Evolutionary conservation across 2,888 invertebrate genomes (phyloP).

Genomic region (Disparrhopalites patrizii): DNA sequence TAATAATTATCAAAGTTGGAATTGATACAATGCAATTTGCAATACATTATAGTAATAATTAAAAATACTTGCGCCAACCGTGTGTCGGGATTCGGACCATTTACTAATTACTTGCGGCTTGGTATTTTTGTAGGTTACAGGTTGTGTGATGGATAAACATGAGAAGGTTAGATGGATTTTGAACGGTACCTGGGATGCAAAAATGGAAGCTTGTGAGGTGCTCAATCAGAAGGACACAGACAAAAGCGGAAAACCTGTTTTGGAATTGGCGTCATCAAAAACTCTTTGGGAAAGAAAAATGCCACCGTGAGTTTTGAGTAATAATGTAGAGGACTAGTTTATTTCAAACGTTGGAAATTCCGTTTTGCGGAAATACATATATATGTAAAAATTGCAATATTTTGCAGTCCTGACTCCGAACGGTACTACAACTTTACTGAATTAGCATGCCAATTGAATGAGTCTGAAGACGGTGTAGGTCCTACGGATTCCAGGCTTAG

Average conservation of each 20-base stretch:
- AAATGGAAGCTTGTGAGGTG: constrained; percentile 91
- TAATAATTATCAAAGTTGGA: no score
- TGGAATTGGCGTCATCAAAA: constrained; percentile 84
- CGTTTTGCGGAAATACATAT: no score
- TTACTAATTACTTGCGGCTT: no score
- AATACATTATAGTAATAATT: neutral
- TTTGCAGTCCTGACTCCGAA: constrained; percentile 60
- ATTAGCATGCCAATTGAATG: constrained; percentile 94
- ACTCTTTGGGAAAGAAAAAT: constrained; percentile 80
- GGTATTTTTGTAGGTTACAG: constrained; percentile 60
- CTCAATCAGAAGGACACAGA: constrained; percentile 62
- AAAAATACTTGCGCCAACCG: neutral
- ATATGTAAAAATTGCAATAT: neutral
- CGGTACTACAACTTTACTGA: constrained; percentile 90
- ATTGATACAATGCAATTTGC: neutral
- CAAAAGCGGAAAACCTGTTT: constrained; percentile 72
- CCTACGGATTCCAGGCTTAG: constrained; percentile 89
- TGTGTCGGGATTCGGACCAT: neutral
- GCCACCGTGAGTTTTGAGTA: constrained; percentile 61
- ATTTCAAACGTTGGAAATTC: no score
- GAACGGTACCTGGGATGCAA: constrained; percentile 89
- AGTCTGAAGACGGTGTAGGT: constrained; percentile 84
- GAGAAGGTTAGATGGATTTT: constrained; percentile 63
- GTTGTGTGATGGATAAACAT: constrained; percentile 59
- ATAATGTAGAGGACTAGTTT: no score